Conservation (phyloP, 2,113 vertebrate genomes). For the Odocoileus virginianus region DNA sequence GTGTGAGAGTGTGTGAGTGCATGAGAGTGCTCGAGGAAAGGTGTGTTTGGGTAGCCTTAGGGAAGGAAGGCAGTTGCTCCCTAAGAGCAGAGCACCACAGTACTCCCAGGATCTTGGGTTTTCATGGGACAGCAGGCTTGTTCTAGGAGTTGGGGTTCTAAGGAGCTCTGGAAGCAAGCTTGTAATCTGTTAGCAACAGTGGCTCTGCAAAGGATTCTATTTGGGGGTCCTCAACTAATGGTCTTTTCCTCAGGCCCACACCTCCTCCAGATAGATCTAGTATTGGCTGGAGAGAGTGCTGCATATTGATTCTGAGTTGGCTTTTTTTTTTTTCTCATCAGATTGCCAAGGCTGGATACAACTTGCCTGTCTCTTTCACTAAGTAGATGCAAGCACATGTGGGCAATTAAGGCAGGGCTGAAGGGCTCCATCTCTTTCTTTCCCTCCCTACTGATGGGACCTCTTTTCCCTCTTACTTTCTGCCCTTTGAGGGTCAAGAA, state of each 20-base stretch:
- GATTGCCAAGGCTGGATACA: conserved; percentile 26
- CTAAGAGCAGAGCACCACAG: conserved; percentile 45
- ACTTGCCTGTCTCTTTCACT: conserved; percentile 24
- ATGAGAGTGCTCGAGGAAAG: conserved; percentile 46
- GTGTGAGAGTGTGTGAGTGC: conserved; percentile 59
- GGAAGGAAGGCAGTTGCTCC: conserved; percentile 64
- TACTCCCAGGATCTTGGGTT: conserved; percentile 53
- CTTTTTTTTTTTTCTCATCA: conserved; percentile 38
- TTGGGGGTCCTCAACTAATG: conserved; percentile 62
- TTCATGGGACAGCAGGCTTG: conserved; percentile 26
- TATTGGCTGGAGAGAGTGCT: background rate
- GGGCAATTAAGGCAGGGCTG: conserved; percentile 35
- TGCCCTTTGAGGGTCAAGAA: background rate
- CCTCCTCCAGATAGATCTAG: background rate
- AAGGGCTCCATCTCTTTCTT: conserved; percentile 57
- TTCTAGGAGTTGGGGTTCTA: conserved; percentile 44
- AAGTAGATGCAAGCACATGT: conserved; percentile 17
- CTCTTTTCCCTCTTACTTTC: background rate
- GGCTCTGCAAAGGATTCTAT: conserved; percentile 48
- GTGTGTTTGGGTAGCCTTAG: conserved; percentile 65
- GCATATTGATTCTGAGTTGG: conserved; percentile 30
- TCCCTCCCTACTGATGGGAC: background rate
- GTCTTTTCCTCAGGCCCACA: conserved; percentile 23
- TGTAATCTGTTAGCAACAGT: conserved; percentile 29
- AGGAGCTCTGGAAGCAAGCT: conserved; percentile 48